Base-by-base conservation (phyloP, 2,113 vertebrate genomes). In the Brachyistius frenatus region DNA sequence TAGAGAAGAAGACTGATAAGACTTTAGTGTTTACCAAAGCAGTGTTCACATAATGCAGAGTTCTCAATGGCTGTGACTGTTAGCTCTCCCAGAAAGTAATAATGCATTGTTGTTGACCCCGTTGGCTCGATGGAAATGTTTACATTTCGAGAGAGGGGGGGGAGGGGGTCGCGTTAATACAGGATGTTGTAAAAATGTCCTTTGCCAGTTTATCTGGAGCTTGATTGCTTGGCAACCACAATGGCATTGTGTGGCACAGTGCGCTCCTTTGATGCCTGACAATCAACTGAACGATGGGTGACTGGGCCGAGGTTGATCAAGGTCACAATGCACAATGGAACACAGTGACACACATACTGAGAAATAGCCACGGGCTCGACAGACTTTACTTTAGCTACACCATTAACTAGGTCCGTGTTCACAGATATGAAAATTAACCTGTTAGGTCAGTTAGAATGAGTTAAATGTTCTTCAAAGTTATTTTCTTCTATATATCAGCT, bases 241-340 rank as follows among this genome's bases (percentile, higher is more conserved):
- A 60, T 37, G 83, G 53, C 84, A 86, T 78, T 88, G 86, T 90
- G 85, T 78, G 61, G 73, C 73, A 89, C 83, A 84, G 76, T 49
- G 72, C 2, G 6, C 73, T 15, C 36, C 46, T 79, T 81, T 80
- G 67, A 84, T 83, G 71, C 32, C 60, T 81, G 63, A 83, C 85
- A 85, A 85, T 89, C 74, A 52, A 83, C 80, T 58, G 78, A 85
- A 74, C 65, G 77, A 76, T 73, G 84, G 66, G 49, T 66, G 66
- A 57, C 66, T 46, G 56, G 82, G 47, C 55, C 65, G 77, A 76
- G 63, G 55, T 7, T 46, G 80, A 78, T 46, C 74, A 78, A 80
- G 61, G 75, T 54, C 65, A 86, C 84, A 80, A 79, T 68, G 78
- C 66, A 85, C 87, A 86, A 82, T 78, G 76, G 76, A 62, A 87